These are phyloP conservation scores for Zaprionus taronus DNA, from an alignment of 1,140 invertebrate species.

Conservation along the genomic window DNA sequence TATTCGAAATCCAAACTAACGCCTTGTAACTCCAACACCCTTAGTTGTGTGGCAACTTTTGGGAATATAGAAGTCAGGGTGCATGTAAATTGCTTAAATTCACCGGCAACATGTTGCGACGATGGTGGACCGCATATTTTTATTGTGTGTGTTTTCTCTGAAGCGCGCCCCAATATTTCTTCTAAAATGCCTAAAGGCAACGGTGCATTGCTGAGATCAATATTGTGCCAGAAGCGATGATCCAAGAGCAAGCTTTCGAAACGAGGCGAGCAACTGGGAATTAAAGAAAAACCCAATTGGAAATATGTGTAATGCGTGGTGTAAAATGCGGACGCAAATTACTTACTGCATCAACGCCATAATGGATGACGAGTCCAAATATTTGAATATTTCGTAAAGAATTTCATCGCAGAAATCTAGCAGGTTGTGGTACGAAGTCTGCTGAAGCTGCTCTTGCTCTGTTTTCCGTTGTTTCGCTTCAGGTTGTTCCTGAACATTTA, in stretches of 20 bases:
- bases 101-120: constrained; percentile 70
- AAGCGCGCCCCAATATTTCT: constrained; percentile 84
- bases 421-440: constrained; percentile 28
- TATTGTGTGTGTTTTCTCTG: constrained; percentile 84
- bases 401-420: constrained; percentile 85
- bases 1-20: constrained; percentile 85
- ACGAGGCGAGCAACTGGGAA: constrained; percentile 85
- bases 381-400: constrained; percentile 85
- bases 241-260: constrained; percentile 85
- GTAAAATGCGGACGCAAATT: background rate
- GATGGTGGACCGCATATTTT: constrained; percentile 84
- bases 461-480: constrained; percentile 56
- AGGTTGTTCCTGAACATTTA: constrained; percentile 16
- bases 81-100: constrained; percentile 70
- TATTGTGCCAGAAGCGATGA: constrained; percentile 85
- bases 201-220: constrained; percentile 84
- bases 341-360: constrained; percentile 85
- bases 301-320: background rate
- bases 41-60: constrained; percentile 77
- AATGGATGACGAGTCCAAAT: constrained; percentile 85
- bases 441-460: constrained; percentile 17
- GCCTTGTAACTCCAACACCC: constrained; percentile 85
- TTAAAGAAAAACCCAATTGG: constrained; percentile 16
- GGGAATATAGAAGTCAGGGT: constrained; percentile 74
- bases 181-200: constrained; percentile 84